Evolutionary conservation across 2,797 vertebrate species (phyloP).

Genomic region (Rhodeus uyekii): DNA sequence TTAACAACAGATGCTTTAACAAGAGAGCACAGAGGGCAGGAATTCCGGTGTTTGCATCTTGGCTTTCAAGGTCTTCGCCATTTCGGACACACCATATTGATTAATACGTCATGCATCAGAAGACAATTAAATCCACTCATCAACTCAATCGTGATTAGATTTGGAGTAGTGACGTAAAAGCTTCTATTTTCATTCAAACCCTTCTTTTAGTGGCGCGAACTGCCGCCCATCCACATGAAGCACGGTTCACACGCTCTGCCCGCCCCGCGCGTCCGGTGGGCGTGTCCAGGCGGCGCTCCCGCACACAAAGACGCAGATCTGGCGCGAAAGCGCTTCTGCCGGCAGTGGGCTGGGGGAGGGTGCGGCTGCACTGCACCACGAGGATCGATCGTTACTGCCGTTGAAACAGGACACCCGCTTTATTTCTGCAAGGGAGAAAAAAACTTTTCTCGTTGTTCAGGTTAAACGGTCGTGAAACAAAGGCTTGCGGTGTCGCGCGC

Average conservation of each 20-base stretch:
- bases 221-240: slow-evolving; percentile 23
- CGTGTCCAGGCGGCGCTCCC: slow-evolving; percentile 18
- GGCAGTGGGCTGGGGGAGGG: slow-evolving; percentile 40
- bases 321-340: slow-evolving; percentile 51
- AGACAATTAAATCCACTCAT: slow-evolving; percentile 3
- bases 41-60: not conserved
- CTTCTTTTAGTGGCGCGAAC: slow-evolving; percentile 9
- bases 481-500: not conserved
- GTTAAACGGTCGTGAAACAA: slow-evolving; percentile 18
- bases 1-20: not conserved
- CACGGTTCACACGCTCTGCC: slow-evolving; percentile 35
- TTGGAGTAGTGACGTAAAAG: not conserved
- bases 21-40: not conserved
- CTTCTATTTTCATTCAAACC: slow-evolving; percentile 41
- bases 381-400: slow-evolving; percentile 47
- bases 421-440: slow-evolving; percentile 28
- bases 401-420: slow-evolving; percentile 46
- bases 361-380: slow-evolving; percentile 41
- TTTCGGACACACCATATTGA: slow-evolving; percentile 14
- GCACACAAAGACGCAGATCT: slow-evolving; percentile 59
- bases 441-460: slow-evolving; percentile 34
- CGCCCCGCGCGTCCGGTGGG: slow-evolving; percentile 36
- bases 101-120: not conserved
- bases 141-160: not conserved
- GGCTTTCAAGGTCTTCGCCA: not conserved